Percentiles rank a stretch among this genome's conserved stretches.
Conservation (phyloP, 2,888 invertebrate species). For the Parnassius apollo region DNA sequence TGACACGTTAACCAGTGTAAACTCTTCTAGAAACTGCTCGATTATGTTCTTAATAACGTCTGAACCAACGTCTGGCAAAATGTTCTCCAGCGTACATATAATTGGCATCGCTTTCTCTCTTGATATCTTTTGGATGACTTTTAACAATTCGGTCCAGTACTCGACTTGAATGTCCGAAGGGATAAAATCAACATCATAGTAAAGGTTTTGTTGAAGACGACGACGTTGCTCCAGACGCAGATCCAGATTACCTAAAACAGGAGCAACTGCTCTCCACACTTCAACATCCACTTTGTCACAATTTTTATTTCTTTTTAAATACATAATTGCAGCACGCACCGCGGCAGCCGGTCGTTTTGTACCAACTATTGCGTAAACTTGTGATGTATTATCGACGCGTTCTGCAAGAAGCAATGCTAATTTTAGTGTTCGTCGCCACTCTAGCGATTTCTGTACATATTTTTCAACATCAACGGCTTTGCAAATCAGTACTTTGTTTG, state of each 20-base stretch:
- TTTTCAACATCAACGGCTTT: constrained; percentile 36
- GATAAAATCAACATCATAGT: constrained; percentile 32
- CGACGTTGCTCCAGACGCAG: constrained; percentile 30
- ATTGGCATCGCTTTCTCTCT: constrained; percentile 31
- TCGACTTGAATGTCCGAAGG: constrained; percentile 44
- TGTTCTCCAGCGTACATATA: constrained; percentile 40
- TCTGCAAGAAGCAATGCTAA: constrained; percentile 45
- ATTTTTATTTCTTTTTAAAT: constrained; percentile 26
- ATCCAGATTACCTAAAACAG: constrained; percentile 39
- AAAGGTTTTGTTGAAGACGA: constrained; percentile 16
- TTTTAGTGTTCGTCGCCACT: constrained; percentile 43
- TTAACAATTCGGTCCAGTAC: constrained; percentile 45
- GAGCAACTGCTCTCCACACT: constrained; percentile 51
- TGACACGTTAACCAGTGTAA: constrained; percentile 31
- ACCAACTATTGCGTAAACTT: constrained; percentile 37
- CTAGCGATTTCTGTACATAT: constrained; percentile 37
- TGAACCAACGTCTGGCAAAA: constrained; percentile 38
- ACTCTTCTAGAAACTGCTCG: constrained; percentile 33
- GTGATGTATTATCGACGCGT: constrained; percentile 35
- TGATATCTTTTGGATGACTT: constrained; percentile 33
- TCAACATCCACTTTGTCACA: constrained; percentile 34
- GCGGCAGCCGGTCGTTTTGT: constrained; percentile 42
- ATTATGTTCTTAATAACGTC: constrained; percentile 37
- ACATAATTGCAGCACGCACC: constrained; percentile 41
- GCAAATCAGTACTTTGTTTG: constrained; percentile 44